phyloP scores from a whole-genome alignment of 2,113 vertebrate genomes.

The Centrocercus urophasianus region DNA sequence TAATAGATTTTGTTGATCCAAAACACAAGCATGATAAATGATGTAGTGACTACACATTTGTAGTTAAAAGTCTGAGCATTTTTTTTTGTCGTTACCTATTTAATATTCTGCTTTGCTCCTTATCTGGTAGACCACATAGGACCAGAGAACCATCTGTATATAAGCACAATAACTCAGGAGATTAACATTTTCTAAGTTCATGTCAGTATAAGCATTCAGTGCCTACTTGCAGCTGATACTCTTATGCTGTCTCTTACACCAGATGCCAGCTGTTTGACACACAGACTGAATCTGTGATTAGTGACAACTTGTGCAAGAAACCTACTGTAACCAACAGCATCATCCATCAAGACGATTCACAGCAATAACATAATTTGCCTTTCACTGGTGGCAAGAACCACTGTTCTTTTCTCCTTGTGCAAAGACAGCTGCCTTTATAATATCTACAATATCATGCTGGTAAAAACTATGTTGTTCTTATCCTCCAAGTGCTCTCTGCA shows the following conservation, averaged over 20 bases:
- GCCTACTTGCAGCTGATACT: not conserved
- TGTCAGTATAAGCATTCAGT: not conserved
- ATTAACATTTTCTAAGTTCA: constrained; percentile 1
- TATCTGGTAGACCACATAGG: not conserved
- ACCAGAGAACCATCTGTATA: not conserved
- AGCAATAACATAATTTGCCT: not conserved
- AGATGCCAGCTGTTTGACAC: not conserved
- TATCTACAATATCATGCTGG: not conserved
- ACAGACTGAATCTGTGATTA: not conserved
- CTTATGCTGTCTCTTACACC: not conserved
- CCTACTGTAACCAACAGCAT: not conserved
- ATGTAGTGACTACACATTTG: not conserved
- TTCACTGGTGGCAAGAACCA: not conserved
- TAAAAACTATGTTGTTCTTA: not conserved
- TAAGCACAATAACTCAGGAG: not conserved
- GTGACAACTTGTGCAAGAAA: not conserved
- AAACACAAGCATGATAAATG: not conserved
- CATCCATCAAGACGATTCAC: constrained; percentile 3
- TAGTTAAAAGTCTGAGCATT: not conserved
- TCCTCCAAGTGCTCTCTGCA: not conserved
- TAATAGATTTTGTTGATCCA: not conserved
- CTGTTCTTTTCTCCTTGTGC: not conserved
- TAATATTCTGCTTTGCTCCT: not conserved
- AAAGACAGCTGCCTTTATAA: not conserved
- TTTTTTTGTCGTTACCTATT: not conserved